Conservation (phyloP, 2,113 vertebrate genomes). For the Cepphus grylle region DNA sequence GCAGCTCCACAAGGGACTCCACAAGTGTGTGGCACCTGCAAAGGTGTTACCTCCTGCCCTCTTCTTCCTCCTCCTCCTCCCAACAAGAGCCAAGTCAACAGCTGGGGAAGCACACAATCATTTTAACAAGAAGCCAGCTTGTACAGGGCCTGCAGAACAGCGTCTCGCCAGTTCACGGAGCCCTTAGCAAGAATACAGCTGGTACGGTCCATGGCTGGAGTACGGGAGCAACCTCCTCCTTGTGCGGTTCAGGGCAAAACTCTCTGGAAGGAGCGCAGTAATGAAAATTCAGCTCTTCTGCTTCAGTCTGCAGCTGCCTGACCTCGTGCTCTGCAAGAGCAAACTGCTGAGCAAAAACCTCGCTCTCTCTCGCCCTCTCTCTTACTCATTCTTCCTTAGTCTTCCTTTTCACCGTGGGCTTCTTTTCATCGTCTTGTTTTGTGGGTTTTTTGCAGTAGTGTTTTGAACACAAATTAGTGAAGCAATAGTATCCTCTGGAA, state of each 20-base stretch:
- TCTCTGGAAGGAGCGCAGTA: neutral
- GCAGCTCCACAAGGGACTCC: neutral
- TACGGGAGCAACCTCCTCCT: rapidly evolving
- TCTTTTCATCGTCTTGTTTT: neutral
- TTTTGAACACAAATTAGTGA: constrained; percentile 16
- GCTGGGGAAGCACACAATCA: neutral
- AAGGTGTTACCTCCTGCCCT: neutral
- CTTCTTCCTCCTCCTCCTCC: neutral
- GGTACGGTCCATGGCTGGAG: neutral
- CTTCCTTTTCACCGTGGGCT: neutral
- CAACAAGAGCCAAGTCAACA: neutral
- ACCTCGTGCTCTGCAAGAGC: neutral
- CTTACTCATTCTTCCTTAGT: neutral
- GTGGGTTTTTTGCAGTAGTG: neutral
- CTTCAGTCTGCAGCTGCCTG: neutral
- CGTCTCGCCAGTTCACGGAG: neutral
- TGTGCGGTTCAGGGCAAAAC: neutral
- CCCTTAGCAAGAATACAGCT: neutral
- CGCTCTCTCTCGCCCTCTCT: neutral
- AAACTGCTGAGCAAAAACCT: neutral
- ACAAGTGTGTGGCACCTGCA: rapidly evolving
- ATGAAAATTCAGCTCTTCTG: neutral
- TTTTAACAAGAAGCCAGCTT: neutral
- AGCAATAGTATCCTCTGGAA: neutral
- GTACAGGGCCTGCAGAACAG: neutral